Percentiles rank a stretch among this genome's conserved stretches.
Conservation (phyloP, 2,797 vertebrate species). For the Falco peregrinus region DNA sequence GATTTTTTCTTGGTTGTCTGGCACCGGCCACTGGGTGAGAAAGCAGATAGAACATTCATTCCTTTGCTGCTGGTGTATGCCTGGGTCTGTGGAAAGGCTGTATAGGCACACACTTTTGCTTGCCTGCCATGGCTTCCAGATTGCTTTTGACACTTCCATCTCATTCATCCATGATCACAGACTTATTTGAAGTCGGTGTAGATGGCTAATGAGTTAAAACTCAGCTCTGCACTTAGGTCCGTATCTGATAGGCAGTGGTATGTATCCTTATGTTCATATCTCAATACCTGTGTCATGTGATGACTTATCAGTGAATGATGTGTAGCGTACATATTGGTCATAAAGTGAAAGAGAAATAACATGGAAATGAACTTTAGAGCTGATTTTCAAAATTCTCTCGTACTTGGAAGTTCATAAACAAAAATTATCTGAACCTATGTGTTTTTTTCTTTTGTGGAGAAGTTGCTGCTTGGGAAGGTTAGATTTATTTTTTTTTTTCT, state of each 20-base stretch:
- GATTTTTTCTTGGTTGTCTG: background rate
- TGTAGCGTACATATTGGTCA: background rate
- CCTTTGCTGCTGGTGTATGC: background rate
- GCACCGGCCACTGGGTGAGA: background rate
- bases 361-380: background rate
- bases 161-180: background rate
- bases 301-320: background rate
- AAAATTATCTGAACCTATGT: background rate
- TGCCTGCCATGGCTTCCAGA: background rate
- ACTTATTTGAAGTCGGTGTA: rapidly evolving
- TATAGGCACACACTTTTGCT: background rate
- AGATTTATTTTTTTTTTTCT: background rate
- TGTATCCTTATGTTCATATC: background rate
- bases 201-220: background rate
- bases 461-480: background rate
- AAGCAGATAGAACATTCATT: background rate
- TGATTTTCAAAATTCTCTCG: background rate
- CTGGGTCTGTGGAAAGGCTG: background rate
- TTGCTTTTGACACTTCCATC: background rate
- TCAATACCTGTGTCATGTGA: background rate
- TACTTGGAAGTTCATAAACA: background rate
- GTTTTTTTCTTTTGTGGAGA: background rate
- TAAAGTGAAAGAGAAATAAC: background rate
- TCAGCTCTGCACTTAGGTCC: background rate
- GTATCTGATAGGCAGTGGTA: background rate